phyloP scores from a whole-genome alignment of 2,797 vertebrate genomes.

The Syngnathus acus region DNA sequence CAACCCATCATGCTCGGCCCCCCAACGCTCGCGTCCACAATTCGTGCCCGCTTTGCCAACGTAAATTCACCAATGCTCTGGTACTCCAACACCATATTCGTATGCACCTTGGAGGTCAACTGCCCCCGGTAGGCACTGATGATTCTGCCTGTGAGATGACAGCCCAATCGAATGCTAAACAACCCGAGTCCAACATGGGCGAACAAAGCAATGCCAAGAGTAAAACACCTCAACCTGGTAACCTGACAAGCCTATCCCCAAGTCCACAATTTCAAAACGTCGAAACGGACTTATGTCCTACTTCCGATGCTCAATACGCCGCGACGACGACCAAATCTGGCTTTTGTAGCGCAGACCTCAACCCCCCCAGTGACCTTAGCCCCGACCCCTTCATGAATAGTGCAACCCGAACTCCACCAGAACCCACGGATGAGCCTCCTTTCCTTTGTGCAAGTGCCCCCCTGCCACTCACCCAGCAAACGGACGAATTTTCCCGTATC shows the following conservation, averaged over 20 bases:
- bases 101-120: constrained; percentile 87
- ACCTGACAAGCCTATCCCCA: constrained; percentile 26
- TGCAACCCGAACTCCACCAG: constrained; percentile 45
- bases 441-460: constrained; percentile 52
- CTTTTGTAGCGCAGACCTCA: constrained; percentile 63
- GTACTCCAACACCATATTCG: constrained; percentile 88
- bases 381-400: constrained; percentile 62
- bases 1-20: constrained; percentile 80
- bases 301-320: constrained; percentile 35
- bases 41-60: constrained; percentile 86
- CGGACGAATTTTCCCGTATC: constrained; percentile 16
- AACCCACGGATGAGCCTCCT: constrained; percentile 50
- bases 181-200: constrained; percentile 28
- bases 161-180: constrained; percentile 47
- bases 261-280: constrained; percentile 39
- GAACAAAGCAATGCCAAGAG: constrained; percentile 21
- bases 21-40: constrained; percentile 78
- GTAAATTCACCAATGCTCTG: constrained; percentile 88
- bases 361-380: constrained; percentile 65
- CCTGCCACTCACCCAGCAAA: constrained; percentile 29
- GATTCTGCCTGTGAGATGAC: constrained; percentile 51
- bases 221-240: constrained; percentile 26
- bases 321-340: constrained; percentile 49
- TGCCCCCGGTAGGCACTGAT: constrained; percentile 67
- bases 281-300: constrained; percentile 17